Percentiles rank a stretch among this genome's conserved stretches.
Conservation (phyloP, 2,113 vertebrate species). For the Bos indicus region DNA sequence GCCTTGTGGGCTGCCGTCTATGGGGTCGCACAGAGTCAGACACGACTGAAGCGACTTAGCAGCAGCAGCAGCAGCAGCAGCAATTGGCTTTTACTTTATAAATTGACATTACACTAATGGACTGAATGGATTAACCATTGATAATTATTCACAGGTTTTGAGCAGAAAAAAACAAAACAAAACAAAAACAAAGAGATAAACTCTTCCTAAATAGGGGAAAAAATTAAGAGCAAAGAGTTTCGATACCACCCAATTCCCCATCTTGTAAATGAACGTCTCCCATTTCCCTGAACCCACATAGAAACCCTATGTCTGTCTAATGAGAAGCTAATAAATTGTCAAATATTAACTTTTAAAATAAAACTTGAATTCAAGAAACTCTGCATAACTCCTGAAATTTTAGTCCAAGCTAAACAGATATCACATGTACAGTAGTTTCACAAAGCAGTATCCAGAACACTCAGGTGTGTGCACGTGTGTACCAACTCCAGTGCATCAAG, state of each 20-base stretch:
- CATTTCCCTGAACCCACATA: not conserved
- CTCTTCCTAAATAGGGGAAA: not conserved
- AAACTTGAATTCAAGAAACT: not conserved
- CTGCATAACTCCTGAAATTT: not conserved
- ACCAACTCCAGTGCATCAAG: not conserved
- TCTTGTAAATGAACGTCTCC: not conserved
- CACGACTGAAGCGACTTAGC: too few species aligned
- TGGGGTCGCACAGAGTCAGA: too few species aligned
- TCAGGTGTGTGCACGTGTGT: fast-evolving
- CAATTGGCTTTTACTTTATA: not conserved
- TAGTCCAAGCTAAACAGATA: not conserved
- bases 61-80: too few species aligned
- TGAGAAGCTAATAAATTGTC: not conserved
- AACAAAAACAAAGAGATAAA: not conserved
- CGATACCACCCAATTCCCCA: not conserved
- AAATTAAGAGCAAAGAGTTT: not conserved
- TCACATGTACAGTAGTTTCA: not conserved
- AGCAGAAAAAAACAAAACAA: not conserved
- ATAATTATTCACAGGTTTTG: not conserved
- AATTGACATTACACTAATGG: not conserved
- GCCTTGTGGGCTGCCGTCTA: too few species aligned
- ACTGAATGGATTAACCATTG: not conserved
- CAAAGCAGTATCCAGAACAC: not conserved
- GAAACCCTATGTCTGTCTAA: not conserved
- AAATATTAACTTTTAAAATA: not conserved